Evolutionary conservation across 2,113 vertebrate genomes (phyloP), one percentile per base, ranked within the genome.

Genomic region (Pteronura brasiliensis): DNA sequence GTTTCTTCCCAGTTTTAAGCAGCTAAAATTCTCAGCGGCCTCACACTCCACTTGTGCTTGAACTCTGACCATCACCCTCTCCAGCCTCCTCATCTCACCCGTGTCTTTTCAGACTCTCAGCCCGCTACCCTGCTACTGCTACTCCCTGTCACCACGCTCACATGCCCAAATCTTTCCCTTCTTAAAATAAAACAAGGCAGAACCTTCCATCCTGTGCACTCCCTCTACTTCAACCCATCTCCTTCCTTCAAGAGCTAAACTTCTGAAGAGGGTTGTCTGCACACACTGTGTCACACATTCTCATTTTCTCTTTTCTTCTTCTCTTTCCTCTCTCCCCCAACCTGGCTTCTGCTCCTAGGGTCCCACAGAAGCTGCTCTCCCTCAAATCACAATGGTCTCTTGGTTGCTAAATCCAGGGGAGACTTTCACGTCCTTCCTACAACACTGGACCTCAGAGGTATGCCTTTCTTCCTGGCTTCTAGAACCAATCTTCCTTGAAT

Each of bases 61-160:
- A 34, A 83, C 23, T 44, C 59, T 61, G 77, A 80, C 17, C 42
- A 44, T 20, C 23, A 17, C 11, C 29, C 14, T 36, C 80, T 59
- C 77, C 77, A 59, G 4, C 15, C 9, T 11, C 76, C 7, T 47
- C 11, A 15, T 31, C 57, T 23, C 5, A 17, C 14, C 6, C 4
- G 0, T 2, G 6, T 71, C 47, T 55, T 39, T 63, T 29, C 57
- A 77, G n/a, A 74, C 31, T 77, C 39, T 49, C 39, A 31, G 12
- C 23, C 2, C 0, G 1, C 39, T 23, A 27, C 29, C 5, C 29
- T 0, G 1, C 14, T 5, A 59, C 0, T 2, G 9, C 69, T 27
- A 34, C 2, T 5, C 14, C 59, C 12, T 29, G 6, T 11, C 57
- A 61, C 27, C 42, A 67, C 7, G 42, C 69, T 92, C 8, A 69